These are phyloP conservation scores for Temnothorax nylanderi DNA, from an alignment of 1,140 invertebrate species.

Conservation along the genomic window DNA sequence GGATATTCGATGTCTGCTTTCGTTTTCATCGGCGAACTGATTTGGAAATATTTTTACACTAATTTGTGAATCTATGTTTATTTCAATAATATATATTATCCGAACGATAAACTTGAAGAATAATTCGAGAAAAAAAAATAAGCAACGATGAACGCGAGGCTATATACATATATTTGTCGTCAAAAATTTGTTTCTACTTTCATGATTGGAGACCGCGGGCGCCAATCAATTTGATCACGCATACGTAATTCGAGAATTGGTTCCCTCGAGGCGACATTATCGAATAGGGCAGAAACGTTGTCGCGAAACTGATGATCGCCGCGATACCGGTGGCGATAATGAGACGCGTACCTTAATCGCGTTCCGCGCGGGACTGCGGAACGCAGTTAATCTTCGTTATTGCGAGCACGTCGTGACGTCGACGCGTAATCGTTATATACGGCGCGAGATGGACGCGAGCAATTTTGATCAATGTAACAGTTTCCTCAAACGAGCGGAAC, in stretches of 20 bases:
- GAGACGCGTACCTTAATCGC: constrained; percentile 41
- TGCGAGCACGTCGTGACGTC: constrained; percentile 19
- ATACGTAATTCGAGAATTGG: constrained; percentile 33
- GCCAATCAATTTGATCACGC: background rate
- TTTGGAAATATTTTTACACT: background rate
- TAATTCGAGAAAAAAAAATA: background rate
- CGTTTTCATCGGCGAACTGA: constrained; percentile 2
- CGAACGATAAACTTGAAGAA: background rate
- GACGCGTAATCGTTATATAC: constrained; percentile 45
- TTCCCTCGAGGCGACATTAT: background rate
- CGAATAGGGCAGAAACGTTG: background rate
- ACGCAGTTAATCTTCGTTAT: constrained; percentile 55
- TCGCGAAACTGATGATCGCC: background rate
- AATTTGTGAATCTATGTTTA: background rate
- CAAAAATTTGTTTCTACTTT: background rate
- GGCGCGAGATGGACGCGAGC: constrained; percentile 37
- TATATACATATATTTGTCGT: background rate
- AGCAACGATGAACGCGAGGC: background rate
- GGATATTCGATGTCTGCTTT: constrained; percentile 5
- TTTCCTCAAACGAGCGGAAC: constrained; percentile 50
- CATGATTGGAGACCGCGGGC: background rate
- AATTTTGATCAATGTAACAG: constrained; percentile 60
- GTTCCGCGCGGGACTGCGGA: background rate
- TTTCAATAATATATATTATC: background rate
- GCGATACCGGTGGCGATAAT: constrained; percentile 16